phyloP scores from a whole-genome alignment of 2,888 invertebrate genomes.

The Caenorhabditis sp. region DNA sequence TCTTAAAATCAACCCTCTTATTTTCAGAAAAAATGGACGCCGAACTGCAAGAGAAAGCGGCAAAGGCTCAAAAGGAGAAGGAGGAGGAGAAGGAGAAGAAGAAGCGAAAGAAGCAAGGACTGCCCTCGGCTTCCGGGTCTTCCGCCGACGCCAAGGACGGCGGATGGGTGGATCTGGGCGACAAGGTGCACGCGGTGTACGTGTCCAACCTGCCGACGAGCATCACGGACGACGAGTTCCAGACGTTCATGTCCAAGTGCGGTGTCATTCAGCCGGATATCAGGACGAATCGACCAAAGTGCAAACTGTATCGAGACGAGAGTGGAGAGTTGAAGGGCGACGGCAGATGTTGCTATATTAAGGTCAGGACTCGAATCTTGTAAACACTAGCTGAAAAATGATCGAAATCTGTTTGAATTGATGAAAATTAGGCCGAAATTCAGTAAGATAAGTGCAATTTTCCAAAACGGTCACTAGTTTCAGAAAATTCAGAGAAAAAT shows the following conservation, averaged over 20 bases:
- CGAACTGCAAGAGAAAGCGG: constrained; percentile 61
- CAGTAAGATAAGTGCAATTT: too few species aligned
- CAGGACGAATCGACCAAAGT: constrained; percentile 89
- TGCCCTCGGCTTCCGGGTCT: constrained; percentile 31
- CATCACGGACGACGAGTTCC: constrained; percentile 89
- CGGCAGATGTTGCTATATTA: constrained; percentile 90
- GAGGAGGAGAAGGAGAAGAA: constrained; percentile 75
- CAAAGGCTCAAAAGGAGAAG: constrained; percentile 59
- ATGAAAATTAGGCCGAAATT: too few species aligned
- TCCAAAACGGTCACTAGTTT: too few species aligned
- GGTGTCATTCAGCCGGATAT: constrained; percentile 94
- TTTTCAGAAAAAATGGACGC: constrained; percentile 76
- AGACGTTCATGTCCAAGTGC: constrained; percentile 94
- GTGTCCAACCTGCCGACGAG: constrained; percentile 93
- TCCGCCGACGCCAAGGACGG: constrained; percentile 42
- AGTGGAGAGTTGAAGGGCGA: constrained; percentile 93
- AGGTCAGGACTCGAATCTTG: constrained; percentile 2
- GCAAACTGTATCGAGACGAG: constrained; percentile 93
- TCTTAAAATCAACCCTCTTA: too few species aligned
- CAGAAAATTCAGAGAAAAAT: too few species aligned
- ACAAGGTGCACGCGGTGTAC: constrained; percentile 94
- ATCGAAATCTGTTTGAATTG: too few species aligned
- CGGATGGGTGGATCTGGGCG: constrained; percentile 94
- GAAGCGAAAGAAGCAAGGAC: constrained; percentile 68
- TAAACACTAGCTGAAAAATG: too few species aligned